A percentile compares a stretch with the other conserved stretches of the same genome.
phyloP scores from a whole-genome alignment of 2,113 vertebrate genomes.

The Syngnathoides biaculeatus region DNA sequence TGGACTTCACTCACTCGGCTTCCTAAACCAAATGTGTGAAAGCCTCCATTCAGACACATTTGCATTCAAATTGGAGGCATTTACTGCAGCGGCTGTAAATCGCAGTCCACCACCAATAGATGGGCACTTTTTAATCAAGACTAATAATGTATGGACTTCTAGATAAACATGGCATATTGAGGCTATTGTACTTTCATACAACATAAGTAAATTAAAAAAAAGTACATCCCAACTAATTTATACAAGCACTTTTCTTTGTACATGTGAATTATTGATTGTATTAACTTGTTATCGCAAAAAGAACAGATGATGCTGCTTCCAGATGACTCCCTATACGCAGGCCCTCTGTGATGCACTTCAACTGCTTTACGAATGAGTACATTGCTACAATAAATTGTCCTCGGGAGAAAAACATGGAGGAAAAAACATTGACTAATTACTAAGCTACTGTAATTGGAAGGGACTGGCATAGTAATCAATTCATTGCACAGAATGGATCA shows the following conservation, averaged over 20 bases:
- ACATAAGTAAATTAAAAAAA: conserved; percentile 5
- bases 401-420: not conserved
- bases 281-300: conserved; percentile 5
- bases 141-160: conserved; percentile 19
- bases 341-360: not conserved
- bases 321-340: not conserved
- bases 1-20: conserved; percentile 38
- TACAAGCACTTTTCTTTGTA: not conserved
- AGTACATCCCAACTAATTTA: not conserved
- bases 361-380: not conserved
- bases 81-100: conserved; percentile 30
- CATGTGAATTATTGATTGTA: conserved; percentile 3
- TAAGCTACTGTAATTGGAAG: not conserved
- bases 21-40: conserved; percentile 41
- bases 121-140: conserved; percentile 28
- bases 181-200: conserved; percentile 17
- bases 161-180: conserved; percentile 16
- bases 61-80: conserved; percentile 51
- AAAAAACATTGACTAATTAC: not conserved
- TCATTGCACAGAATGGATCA: not conserved
- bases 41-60: conserved; percentile 44
- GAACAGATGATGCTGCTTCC: not conserved
- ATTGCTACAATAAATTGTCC: not conserved
- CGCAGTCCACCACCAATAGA: conserved; percentile 5
- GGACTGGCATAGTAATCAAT: not conserved